phyloP scores from a whole-genome alignment of 2,797 vertebrate species.

The Avahi laniger region DNA sequence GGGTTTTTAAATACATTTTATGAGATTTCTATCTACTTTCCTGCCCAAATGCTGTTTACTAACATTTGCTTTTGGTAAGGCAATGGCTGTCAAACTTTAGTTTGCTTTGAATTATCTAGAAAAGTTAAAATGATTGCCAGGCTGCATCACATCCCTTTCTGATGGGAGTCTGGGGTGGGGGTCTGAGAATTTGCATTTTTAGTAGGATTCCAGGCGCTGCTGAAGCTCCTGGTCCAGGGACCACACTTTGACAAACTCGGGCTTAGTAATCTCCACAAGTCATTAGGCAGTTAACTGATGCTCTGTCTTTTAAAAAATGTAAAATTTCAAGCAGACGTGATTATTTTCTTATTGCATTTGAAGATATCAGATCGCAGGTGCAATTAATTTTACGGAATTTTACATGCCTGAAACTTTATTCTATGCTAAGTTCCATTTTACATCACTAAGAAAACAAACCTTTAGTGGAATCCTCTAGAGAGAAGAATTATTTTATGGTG shows the following conservation, averaged over 20 bases:
- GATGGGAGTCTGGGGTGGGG: neutral
- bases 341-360: neutral
- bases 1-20: neutral
- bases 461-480: neutral
- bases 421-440: neutral
- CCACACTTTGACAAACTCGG: neutral
- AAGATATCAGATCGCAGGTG: neutral
- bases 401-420: slow-evolving; percentile 1
- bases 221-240: neutral
- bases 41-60: neutral
- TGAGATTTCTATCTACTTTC: neutral
- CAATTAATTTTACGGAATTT: slow-evolving; percentile 7
- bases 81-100: neutral
- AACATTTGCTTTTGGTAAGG: slow-evolving; percentile 1
- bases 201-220: neutral
- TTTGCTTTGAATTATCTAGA: neutral
- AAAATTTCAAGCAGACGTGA: neutral
- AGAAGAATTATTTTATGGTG: neutral
- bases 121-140: neutral
- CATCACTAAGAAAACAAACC: neutral
- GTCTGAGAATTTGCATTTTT: neutral
- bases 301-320: neutral
- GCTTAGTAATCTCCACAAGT: neutral
- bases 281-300: neutral
- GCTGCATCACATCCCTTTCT: neutral